Evolutionary conservation across 1,140 invertebrate species (phyloP), one percentile per base, ranked within the genome.

Genomic region (Aplysia californica): DNA sequence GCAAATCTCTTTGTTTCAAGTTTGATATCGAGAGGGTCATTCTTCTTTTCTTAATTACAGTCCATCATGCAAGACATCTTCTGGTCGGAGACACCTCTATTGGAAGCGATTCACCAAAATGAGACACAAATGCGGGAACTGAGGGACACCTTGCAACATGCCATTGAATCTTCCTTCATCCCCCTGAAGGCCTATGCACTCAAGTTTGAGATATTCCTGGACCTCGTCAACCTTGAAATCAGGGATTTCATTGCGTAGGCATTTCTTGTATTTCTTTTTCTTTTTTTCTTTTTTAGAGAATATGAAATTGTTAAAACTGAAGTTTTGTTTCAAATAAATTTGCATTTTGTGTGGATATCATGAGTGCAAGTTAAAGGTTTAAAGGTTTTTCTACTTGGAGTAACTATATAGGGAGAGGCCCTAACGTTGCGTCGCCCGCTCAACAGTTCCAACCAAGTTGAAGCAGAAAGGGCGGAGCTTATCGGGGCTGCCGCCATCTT

Each of bases 41-140:
- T n/a, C n/a, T n/a, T n/a, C n/a, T n/a, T n/a, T 67, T 65, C 80
- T 78, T 23, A 23, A 50, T 33, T 23, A 31, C 91, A 94, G n/a
- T 92, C 91, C 79, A 90, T 95, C 3, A 87, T 95, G 87, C 91
- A 91, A 5, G 91, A 92, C 29, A 90, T 95, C 1, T 92, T 92
- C 64, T 95, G 94, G 88, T 92, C 94, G 0, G 91, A 91, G 10
- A 92, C 93, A 61, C 86, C 94, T 0, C 91, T 91, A 69, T 87
- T 95, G 1, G 94, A 93, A 4, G 93, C 94, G 1, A 93, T 95
- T n/a, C 93, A 93, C 75, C 85, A 94, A n/a, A 84, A 93, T 81
- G 94, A 95, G 77, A 87, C 91, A 0, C 87, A 91, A 41, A 92
- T 94, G 36, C 88, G 86, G 65, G 80, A 90, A 61, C 73, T 89